A percentile compares a stretch with the other conserved stretches of the same genome.
phyloP scores from a whole-genome alignment of 2,888 invertebrate species.

The Ormyrus thymus region DNA sequence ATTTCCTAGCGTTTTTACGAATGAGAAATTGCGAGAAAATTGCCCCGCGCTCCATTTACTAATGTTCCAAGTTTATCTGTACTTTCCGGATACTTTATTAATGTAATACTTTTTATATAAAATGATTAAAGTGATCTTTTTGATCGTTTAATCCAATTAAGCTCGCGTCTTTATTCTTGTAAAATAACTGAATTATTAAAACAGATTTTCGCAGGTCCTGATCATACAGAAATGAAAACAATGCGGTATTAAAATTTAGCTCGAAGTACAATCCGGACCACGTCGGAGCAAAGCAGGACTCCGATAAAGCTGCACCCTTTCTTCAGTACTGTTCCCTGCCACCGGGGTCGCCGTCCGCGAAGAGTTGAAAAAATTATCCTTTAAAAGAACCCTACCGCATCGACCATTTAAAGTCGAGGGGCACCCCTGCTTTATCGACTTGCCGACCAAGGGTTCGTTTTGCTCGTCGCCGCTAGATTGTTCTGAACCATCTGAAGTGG shows the following conservation, averaged over 20 bases:
- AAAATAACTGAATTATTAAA: too few species aligned
- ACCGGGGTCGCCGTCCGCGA: constrained; percentile 44
- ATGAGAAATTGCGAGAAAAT: constrained; percentile 17
- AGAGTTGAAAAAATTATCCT: constrained; percentile 63
- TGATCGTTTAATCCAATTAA: too few species aligned
- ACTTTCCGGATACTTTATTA: too few species aligned
- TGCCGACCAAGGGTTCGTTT: constrained; percentile 57
- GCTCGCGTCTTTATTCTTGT: too few species aligned
- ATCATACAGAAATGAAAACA: too few species aligned
- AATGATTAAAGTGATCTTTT: too few species aligned
- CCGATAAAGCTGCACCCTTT: neutral
- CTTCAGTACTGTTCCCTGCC: constrained; percentile 2
- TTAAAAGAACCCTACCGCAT: constrained; percentile 68
- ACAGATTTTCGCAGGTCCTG: too few species aligned
- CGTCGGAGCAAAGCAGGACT: too few species aligned
- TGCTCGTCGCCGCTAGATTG: constrained; percentile 64
- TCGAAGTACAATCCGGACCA: too few species aligned
- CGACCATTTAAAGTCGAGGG: constrained; percentile 62
- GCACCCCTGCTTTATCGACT: constrained; percentile 68
- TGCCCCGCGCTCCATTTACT: neutral
- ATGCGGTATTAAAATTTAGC: neutral
- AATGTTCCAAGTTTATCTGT: too few species aligned
- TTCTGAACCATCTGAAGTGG: constrained; percentile 60
- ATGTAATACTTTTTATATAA: too few species aligned
- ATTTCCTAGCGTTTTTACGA: constrained; percentile 11